A percentile compares a stretch with the other conserved stretches of the same genome.
Conservation (phyloP, 2,888 invertebrate genomes). For the Leptinotarsa peninsularis region DNA sequence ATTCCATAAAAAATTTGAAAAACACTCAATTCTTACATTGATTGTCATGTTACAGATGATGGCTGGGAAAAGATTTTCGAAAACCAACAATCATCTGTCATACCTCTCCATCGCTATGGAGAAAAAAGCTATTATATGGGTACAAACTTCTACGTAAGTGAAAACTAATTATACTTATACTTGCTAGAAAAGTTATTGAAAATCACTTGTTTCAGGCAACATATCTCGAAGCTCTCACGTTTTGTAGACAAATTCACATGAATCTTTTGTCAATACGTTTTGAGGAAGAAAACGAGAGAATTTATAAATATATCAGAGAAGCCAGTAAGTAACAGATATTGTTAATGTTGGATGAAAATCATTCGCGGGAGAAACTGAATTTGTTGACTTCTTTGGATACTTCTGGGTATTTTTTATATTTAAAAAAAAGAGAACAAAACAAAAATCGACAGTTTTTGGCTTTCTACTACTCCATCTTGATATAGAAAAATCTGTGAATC, state of each 20-base stretch:
- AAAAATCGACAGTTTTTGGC: too few relatives aligned
- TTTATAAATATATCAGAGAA: slow-evolving; percentile 27
- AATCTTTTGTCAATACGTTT: slow-evolving; percentile 22
- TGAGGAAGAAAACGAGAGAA: slow-evolving; percentile 18
- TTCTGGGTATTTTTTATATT: too few relatives aligned
- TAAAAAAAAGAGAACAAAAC: too few relatives aligned
- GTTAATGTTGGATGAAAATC: too few relatives aligned
- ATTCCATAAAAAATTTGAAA: too few relatives aligned
- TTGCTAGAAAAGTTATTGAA: background rate
- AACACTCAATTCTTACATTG: background rate
- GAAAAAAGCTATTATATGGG: slow-evolving; percentile 15
- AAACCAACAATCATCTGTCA: background rate
- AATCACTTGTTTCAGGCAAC: slow-evolving; percentile 10
- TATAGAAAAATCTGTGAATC: too few relatives aligned
- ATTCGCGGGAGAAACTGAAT: too few relatives aligned
- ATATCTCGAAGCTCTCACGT: slow-evolving; percentile 17
- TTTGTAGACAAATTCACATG: slow-evolving; percentile 24
- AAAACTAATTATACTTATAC: background rate
- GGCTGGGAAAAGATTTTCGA: slow-evolving; percentile 26
- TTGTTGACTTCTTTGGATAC: too few relatives aligned
- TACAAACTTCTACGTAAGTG: slow-evolving; percentile 8
- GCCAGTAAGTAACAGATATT: slow-evolving; percentile 18
- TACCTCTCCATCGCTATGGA: slow-evolving; percentile 10
- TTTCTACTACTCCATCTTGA: too few relatives aligned
- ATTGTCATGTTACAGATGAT: background rate